Evolutionary conservation across 2,797 vertebrate genomes (phyloP).

Genomic region (Perodicticus potto): DNA sequence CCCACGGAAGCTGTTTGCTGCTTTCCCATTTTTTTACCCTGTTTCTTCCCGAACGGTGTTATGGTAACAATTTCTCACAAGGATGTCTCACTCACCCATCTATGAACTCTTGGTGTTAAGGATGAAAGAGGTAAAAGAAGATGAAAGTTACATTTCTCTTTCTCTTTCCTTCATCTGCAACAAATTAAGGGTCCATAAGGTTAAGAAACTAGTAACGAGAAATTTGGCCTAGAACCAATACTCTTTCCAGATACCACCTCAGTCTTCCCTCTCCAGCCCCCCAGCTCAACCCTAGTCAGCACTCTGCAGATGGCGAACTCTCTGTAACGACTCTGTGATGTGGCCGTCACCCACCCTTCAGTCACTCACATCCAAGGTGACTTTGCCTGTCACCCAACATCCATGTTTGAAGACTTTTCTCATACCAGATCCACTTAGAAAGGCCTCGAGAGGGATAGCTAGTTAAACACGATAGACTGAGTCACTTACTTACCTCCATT

Average conservation of each 20-base stretch:
- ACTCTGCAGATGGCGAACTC: neutral
- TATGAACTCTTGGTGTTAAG: neutral
- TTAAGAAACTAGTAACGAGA: conserved; percentile 1
- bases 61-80: neutral
- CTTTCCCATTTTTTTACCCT: neutral
- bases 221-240: neutral
- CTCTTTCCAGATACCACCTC: neutral
- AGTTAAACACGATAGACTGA: neutral
- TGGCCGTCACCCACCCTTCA: neutral
- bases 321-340: neutral
- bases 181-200: neutral
- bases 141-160: neutral
- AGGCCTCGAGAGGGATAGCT: neutral
- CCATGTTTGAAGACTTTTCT: neutral
- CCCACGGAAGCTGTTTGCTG: neutral
- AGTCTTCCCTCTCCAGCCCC: neutral
- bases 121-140: neutral
- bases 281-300: neutral
- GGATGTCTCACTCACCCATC: neutral
- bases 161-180: neutral
- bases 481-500: neutral
- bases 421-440: neutral
- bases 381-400: neutral
- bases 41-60: neutral
- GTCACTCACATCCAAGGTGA: neutral